Percentiles rank a stretch among this genome's conserved stretches.
Conservation (phyloP, 2,113 vertebrate species). For the Raja brachyura region DNA sequence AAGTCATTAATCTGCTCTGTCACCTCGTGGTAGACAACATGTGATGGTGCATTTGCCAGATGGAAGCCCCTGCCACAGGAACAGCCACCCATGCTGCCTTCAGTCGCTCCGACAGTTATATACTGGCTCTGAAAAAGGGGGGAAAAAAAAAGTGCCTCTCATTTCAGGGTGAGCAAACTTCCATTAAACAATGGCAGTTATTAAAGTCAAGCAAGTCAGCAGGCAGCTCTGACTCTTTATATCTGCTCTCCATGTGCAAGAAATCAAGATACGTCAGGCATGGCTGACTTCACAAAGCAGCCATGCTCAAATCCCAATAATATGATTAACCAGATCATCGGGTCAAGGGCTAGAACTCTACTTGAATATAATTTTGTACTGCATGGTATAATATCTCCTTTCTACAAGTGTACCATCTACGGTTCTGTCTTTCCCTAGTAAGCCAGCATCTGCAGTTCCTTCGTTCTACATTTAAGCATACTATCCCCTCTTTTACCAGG, state of each 20-base stretch:
- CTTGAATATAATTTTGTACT: neutral
- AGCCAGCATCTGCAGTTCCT: too few relatives aligned
- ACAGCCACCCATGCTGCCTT: constrained; percentile 2
- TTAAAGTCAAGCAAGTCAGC: neutral
- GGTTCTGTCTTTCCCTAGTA: too few relatives aligned
- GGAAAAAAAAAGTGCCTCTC: neutral
- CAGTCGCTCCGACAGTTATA: constrained; percentile 3
- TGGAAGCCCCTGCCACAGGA: neutral
- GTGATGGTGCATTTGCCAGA: neutral
- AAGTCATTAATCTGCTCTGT: neutral
- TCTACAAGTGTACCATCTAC: too few relatives aligned
- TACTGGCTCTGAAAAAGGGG: neutral
- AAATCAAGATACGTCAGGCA: neutral
- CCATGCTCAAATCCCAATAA: neutral
- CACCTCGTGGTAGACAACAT: neutral
- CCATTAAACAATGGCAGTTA: neutral
- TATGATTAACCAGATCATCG: neutral
- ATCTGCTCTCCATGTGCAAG: too few relatives aligned
- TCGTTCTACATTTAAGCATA: too few relatives aligned
- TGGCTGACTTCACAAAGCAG: neutral
- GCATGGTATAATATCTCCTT: neutral
- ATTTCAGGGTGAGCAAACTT: constrained; percentile 5
- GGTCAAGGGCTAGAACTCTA: neutral
- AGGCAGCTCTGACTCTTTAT: neutral
- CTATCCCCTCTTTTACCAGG: too few relatives aligned